phyloP scores from a whole-genome alignment of 2,113 vertebrate genomes.

The Columba janthina region DNA sequence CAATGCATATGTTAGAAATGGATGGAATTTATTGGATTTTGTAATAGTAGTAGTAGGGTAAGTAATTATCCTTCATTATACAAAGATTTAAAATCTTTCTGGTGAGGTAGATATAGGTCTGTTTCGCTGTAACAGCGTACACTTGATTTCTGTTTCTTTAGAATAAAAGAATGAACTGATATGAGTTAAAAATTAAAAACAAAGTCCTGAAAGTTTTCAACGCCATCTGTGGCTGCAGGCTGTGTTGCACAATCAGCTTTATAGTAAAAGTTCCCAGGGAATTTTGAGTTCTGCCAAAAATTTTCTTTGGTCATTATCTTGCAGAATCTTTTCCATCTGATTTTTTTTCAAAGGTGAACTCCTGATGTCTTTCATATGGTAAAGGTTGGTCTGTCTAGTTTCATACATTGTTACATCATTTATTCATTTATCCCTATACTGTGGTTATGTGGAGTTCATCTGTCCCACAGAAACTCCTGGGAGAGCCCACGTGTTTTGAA shows the following conservation, averaged over 20 bases:
- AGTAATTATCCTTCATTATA: slow-evolving; percentile 67
- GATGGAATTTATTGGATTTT: slow-evolving; percentile 99
- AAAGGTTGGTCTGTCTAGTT: background rate
- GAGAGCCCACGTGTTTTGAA: accelerated
- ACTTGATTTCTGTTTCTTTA: background rate
- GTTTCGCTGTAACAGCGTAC: background rate
- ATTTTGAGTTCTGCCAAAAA: background rate
- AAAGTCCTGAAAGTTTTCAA: background rate
- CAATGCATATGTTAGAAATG: slow-evolving; percentile 97
- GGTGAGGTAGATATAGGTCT: background rate
- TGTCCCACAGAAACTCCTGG: background rate
- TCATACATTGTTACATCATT: background rate
- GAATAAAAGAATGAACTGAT: background rate
- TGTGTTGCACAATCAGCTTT: background rate
- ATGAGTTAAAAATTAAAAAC: background rate
- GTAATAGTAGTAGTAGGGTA: slow-evolving; percentile 99
- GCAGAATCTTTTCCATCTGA: background rate
- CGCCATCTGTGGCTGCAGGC: background rate
- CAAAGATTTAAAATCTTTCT: background rate
- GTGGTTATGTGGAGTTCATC: background rate
- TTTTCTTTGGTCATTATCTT: background rate
- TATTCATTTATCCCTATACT: background rate
- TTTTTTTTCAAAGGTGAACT: background rate
- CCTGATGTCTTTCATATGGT: background rate
- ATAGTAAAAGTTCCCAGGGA: background rate